Percentiles rank a stretch among this genome's conserved stretches.
phyloP scores from a whole-genome alignment of 1,140 invertebrate species.

The Ctenoplectra terminalis region DNA sequence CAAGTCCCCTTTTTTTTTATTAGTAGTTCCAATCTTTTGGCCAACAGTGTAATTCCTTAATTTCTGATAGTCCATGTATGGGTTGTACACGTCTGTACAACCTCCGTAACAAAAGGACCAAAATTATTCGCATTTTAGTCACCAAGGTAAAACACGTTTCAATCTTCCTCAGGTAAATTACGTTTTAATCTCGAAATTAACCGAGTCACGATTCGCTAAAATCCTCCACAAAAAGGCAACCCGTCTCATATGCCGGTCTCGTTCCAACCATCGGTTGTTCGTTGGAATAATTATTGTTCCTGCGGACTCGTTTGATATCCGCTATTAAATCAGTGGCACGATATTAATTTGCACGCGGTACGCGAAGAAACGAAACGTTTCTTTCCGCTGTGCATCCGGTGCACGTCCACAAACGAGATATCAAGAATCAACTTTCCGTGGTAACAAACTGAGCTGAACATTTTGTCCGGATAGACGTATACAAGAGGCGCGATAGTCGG shows the following conservation, averaged over 20 bases:
- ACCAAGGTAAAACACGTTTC: no score
- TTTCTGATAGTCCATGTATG: no score
- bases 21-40: no score
- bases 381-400: neutral
- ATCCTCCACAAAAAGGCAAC: neutral
- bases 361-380: neutral
- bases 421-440: constrained; percentile 12
- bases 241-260: neutral
- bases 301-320: constrained; percentile 12
- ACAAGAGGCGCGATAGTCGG: neutral
- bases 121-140: no score
- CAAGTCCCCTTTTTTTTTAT: no score
- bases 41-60: no score
- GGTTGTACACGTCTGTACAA: no score
- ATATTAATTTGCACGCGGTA: neutral
- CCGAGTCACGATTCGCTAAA: neutral
- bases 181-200: neutral
- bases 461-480: neutral
- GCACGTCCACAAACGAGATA: neutral
- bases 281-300: constrained; percentile 12
- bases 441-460: constrained; percentile 4
- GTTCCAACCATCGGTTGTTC: no score
- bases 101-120: no score
- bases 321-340: neutral
- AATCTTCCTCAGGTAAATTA: neutral